Evolutionary conservation across 2,797 vertebrate genomes (phyloP), one percentile per base, ranked within the genome.

Genomic region (Phrynocephalus guinanensis): DNA sequence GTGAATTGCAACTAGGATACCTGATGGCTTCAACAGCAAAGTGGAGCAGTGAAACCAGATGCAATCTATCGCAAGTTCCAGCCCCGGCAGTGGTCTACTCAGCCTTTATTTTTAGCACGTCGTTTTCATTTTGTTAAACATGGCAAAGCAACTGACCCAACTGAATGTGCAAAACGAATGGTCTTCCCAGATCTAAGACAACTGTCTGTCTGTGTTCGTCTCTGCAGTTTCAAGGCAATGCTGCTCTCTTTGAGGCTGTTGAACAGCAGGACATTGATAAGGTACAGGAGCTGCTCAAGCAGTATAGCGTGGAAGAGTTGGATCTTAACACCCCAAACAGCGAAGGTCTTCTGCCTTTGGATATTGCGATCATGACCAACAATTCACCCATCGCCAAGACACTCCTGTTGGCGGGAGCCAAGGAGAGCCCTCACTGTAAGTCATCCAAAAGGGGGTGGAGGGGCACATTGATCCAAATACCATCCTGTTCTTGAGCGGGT

Each of bases 381-480:
- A 98, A 99, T 0, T 96, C 97, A 26, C 98, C 98, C 81, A 98
- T 99, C 44, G 98, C 98, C 86, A 98, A 97, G 94, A 96, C 98
- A 75, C 94, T 99, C 81, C 97, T 99, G 88, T 96, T 96, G 80
- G 97, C 98, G 0, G 98, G 98, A 50, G 98, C 98, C 4, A 98
- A 98, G 93, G 98, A 99, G 94, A 99, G 98, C 88, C 98, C 98
- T 0, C 98, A 99, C 95, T 99, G 98, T 99, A 95, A 98, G 98
- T 97, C 88, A 48, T 3, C 22, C 4, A 75, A 75, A 10, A 76
- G 4, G 2, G 18, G 33, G 60, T 18, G 9, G 11, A 5, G 9
- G 33, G 15, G 33, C 72, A 75, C 33, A 48, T 22, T 76, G 33
- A 48, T 44, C 8, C 24, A 44, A 70, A 70, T 33, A 1, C 20